These are phyloP conservation scores for Syncerus caffer DNA, from an alignment of 2,797 vertebrate species.

Conservation along the genomic window DNA sequence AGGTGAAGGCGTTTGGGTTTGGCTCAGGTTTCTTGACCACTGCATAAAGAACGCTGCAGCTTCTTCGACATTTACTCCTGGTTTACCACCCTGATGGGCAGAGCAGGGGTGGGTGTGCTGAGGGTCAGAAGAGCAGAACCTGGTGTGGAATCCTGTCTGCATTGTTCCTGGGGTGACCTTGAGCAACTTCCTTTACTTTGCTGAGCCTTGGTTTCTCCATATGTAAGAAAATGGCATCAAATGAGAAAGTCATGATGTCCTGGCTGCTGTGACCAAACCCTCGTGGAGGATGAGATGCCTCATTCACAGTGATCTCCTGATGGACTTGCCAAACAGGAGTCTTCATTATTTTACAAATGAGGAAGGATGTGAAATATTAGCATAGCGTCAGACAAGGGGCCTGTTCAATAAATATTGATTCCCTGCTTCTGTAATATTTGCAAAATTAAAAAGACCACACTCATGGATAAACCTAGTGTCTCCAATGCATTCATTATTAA, in stretches of 20 bases:
- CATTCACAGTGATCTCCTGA: not conserved
- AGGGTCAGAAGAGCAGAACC: not conserved
- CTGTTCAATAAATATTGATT: slow-evolving; percentile 59
- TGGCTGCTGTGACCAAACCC: too few species aligned
- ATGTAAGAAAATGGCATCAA: not conserved
- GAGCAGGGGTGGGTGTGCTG: not conserved
- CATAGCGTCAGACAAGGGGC: not conserved
- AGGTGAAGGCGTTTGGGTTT: not conserved
- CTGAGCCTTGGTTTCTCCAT: not conserved
- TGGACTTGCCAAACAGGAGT: not conserved
- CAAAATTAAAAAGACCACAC: slow-evolving; percentile 44
- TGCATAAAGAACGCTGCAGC: not conserved
- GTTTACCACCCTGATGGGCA: rapidly evolving
- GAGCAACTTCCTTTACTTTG: not conserved
- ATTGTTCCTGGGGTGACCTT: not conserved
- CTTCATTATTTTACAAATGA: not conserved
- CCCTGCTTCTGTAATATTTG: slow-evolving; percentile 32
- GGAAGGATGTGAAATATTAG: slow-evolving; percentile 24
- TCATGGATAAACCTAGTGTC: slow-evolving; percentile 17
- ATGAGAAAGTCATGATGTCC: not conserved
- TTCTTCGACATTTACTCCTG: not conserved
- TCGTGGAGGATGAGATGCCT: rapidly evolving
- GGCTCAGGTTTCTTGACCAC: not conserved
- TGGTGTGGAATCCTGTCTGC: not conserved
- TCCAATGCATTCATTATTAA: slow-evolving; percentile 41